Base-by-base conservation (phyloP, 2,888 invertebrate genomes). In the Euzophera pinguis region DNA sequence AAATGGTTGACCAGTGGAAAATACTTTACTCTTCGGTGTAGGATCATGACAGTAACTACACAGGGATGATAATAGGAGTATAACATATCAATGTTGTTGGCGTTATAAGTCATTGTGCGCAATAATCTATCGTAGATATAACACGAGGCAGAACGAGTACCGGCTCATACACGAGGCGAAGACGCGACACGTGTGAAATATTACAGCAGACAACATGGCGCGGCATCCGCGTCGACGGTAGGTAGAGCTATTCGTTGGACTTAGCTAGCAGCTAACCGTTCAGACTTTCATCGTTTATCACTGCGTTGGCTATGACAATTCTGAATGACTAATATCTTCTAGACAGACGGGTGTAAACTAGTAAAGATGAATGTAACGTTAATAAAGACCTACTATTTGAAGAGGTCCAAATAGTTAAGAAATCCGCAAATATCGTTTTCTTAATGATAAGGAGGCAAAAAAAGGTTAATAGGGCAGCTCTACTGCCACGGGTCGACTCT, bases 401-500 rank as follows among this genome's bases (percentile, higher is more conserved):
- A 22, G 22, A 22, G 22, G 14, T 9, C 16, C 10, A 22, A 37
- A 16, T 10, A 17, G 13, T 2, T n/a, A 22, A 48, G 3, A n/a
- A n/a, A 13, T 48, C 12, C 17, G 43, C 16, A 34, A 29, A 50
- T 50, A 17, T 38, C 29, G 47, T 49, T 34, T 17, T 34, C 12
- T 22, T 9, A 17, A 52, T 35, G 52, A 59, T 72, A 75, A 50
- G 14, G 8, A 29, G 39, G 13, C 75, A 78, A 72, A 69, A n/a
- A 22, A 69, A 75, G 82, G 84, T 81, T 71, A 85, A 72, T 80
- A 72, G 81, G 75, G 61, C 74, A 79, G 60, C 54, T 60, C 66
- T 61, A 59, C 58, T 65, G 65, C 59, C 65, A 68, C 57, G 54
- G 54, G 51, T 55, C 56, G 50, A 58, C 50, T 43, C 60, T 54